Percentiles rank a stretch among this genome's conserved stretches.
Conservation (phyloP, 2,888 invertebrate species). For the Zele albiditarsus region DNA sequence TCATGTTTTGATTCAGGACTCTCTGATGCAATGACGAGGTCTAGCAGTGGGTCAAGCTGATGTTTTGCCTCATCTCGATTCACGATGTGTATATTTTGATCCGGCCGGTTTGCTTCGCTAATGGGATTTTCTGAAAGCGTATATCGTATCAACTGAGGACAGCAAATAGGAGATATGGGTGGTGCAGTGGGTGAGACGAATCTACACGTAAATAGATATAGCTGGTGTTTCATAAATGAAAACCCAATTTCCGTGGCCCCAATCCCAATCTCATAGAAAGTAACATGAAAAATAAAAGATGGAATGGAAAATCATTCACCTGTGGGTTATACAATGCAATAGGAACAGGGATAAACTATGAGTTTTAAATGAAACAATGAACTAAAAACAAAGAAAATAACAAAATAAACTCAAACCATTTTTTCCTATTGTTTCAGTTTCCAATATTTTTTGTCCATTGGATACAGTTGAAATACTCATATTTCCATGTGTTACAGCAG, state of each 20-base stretch:
- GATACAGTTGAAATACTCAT: slow-evolving; percentile 35
- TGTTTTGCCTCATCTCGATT: slow-evolving; percentile 42
- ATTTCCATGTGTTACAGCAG: slow-evolving; percentile 36
- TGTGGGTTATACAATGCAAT: slow-evolving; percentile 57
- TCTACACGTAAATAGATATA: neutral
- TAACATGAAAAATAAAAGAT: slow-evolving; percentile 69
- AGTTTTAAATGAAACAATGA: slow-evolving; percentile 48
- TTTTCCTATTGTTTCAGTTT: slow-evolving; percentile 17
- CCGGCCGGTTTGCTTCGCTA: slow-evolving; percentile 68
- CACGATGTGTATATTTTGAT: slow-evolving; percentile 50
- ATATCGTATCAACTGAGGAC: slow-evolving; percentile 5
- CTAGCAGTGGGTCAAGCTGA: slow-evolving; percentile 64
- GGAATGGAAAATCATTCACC: slow-evolving; percentile 69
- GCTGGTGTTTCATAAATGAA: slow-evolving; percentile 31
- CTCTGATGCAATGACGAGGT: slow-evolving; percentile 68
- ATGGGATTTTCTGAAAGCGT: slow-evolving; percentile 51
- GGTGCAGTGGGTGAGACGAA: neutral
- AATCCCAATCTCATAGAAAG: slow-evolving; percentile 73
- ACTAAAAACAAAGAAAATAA: slow-evolving; percentile 61
- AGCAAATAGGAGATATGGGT: neutral
- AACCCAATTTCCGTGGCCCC: slow-evolving; percentile 31
- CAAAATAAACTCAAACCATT: slow-evolving; percentile 21
- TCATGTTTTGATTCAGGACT: slow-evolving; percentile 63
- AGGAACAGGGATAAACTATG: slow-evolving; percentile 73
- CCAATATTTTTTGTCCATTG: slow-evolving; percentile 35